A percentile compares a stretch with the other conserved stretches of the same genome.
These are phyloP conservation scores for Melanotaenia pygmaea DNA, from an alignment of 2,797 vertebrate species.

Conservation along the genomic window DNA sequence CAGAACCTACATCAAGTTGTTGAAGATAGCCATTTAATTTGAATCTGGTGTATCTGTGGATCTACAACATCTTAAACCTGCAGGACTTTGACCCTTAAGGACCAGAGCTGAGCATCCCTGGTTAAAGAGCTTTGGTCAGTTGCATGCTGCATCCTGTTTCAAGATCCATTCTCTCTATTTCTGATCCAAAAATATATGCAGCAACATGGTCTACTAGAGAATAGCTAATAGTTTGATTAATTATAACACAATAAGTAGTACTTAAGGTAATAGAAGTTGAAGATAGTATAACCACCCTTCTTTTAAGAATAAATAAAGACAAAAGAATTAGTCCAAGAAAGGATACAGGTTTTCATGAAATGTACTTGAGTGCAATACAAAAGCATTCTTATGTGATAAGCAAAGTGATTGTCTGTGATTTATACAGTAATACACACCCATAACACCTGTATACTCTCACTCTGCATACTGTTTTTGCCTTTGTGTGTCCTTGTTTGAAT, in stretches of 20 bases:
- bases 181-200: neutral
- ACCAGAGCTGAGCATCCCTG: too few species aligned
- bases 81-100: too few species aligned
- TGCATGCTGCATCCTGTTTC: neutral
- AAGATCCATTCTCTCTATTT: neutral
- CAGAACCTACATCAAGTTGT: too few species aligned
- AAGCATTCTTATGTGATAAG: neutral
- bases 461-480: neutral
- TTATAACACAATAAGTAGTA: neutral
- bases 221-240: neutral
- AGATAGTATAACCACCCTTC: neutral
- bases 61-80: too few species aligned
- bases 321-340: too few species aligned
- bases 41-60: too few species aligned
- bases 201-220: neutral
- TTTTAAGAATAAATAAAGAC: neutral
- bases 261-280: too few species aligned
- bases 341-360: too few species aligned
- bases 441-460: neutral
- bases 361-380: neutral
- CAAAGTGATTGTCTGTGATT: neutral
- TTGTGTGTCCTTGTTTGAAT: constrained; percentile 1
- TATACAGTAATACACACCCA: neutral
- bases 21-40: too few species aligned
- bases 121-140: neutral